These are phyloP conservation scores for Oryctolagus cuniculus DNA, from an alignment of 2,113 vertebrate species.

Conservation along the genomic window mOryCun1.1 NC_091445.1:34433001-34433500, in stretches of 20 bases:
- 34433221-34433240: not conserved
- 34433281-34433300: not conserved
- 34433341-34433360: not conserved
- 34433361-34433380: not conserved
- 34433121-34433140: not conserved
- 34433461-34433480: not conserved
- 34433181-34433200: not conserved
- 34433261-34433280: not conserved
- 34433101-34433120: not conserved
- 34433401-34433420: not conserved
- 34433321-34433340: not conserved
- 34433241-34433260: not conserved
- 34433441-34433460: not conserved
- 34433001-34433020: not conserved
- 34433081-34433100: not conserved
- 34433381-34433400: not conserved
- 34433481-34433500: not conserved
- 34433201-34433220: not conserved
- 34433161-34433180: not conserved
- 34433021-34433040: constrained; percentile 6
- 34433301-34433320: not conserved
- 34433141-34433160: not conserved
- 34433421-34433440: not conserved
- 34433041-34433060: not conserved
- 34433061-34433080: not conserved